Conservation (phyloP, 1,140 invertebrate genomes). For the Dendroctonus valens region DNA sequence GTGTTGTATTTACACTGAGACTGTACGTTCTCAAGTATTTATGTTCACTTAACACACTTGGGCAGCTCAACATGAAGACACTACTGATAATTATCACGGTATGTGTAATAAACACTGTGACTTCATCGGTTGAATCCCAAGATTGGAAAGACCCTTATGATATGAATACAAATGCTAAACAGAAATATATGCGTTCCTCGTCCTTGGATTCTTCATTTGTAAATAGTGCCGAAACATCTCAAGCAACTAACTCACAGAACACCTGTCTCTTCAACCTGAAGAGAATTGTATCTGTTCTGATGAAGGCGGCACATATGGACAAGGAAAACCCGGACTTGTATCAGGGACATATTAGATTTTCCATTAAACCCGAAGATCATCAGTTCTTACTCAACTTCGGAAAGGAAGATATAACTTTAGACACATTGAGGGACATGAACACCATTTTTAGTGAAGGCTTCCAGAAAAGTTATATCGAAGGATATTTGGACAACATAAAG, state of each 20-base stretch:
- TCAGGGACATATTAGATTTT: conserved; percentile 25
- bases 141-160: conserved; percentile 33
- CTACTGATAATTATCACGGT: too few relatives aligned
- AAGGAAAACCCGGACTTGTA: conserved; percentile 16
- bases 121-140: too few relatives aligned
- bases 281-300: conserved; percentile 21
- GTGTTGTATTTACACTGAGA: too few relatives aligned
- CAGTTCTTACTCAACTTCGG: conserved; percentile 28
- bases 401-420: conserved; percentile 19
- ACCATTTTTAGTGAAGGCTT: conserved; percentile 31
- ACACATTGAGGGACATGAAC: conserved; percentile 31
- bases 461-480: conserved; percentile 16
- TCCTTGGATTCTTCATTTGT: neutral
- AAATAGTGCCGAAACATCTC: conserved; percentile 2
- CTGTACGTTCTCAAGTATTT: too few relatives aligned
- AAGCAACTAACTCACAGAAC: conserved; percentile 1
- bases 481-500: conserved; percentile 13
- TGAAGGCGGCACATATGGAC: conserved; percentile 20
- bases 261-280: conserved; percentile 9
- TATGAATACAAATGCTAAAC: conserved; percentile 33
- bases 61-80: too few relatives aligned
- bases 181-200: conserved; percentile 9
- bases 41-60: too few relatives aligned
- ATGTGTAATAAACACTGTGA: too few relatives aligned
- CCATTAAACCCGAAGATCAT: conserved; percentile 19